Base-by-base conservation (phyloP, 2,888 invertebrate species). In the Tuta absoluta region DNA sequence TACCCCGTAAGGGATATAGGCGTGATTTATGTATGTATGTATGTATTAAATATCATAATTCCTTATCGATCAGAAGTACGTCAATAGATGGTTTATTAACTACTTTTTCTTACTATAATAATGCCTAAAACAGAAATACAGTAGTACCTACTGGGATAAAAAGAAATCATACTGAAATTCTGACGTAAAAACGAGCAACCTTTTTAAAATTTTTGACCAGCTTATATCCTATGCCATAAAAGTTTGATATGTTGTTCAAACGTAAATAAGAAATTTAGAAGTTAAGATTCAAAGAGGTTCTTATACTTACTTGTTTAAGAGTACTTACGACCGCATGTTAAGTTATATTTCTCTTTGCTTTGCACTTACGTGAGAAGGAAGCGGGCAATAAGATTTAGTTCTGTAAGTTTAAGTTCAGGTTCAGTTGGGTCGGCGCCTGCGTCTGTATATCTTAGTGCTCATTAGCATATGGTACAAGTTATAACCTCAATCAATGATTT, bases 351-450 rank as follows among this genome's bases (percentile, higher is more conserved):
- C 2, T 28, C 28, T 33, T 33, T 33, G 10, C 33, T 10, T 33
- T n/a, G n/a, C n/a, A n/a, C n/a, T 4, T 33, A 33, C 33, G 33
- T 33, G 33, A 45, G 17, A 45, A 45, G n/a, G n/a, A 45, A 7
- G 33, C 33, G 1, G 41, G 45, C 45, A 45, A 45, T 45, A 45
- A 51, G 51, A 51, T 19, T 23, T 23, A 21, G 51, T 23, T 51
- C 23, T 51, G 51, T 23, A 51, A 51, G 51, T 23, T 51, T 21
- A 19, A 12, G 23, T 51, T 10, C 51, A 51, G 51, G 23, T 51
- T 10, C 51, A 51, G 51, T 51, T 17, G 11, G 23, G 23, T 56
- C 56, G 56, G 56, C 56, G 56, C 56, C 24, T 17, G 56, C 56
- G 28, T 33, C 56, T 56, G 17, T 33, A 56, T 17, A 28, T 33